Conservation (phyloP, 2,888 invertebrate species). For the Brachypalpus laphriformis region DNA sequence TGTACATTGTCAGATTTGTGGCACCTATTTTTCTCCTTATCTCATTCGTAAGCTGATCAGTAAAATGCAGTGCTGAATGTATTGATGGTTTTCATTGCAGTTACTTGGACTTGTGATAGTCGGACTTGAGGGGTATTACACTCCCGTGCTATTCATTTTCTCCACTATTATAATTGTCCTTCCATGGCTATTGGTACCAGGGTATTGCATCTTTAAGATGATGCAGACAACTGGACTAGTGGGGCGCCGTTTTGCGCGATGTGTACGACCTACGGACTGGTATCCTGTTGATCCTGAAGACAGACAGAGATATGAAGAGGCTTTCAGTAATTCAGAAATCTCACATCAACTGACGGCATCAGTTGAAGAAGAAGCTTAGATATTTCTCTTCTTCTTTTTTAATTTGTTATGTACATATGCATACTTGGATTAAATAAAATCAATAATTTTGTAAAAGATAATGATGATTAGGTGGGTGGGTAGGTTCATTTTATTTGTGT, state of each 20-base stretch:
- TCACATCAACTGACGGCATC: conserved; percentile 78
- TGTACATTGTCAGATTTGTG: conserved; percentile 79
- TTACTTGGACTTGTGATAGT: not conserved
- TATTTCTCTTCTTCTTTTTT: too few species aligned
- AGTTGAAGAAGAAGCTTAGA: not conserved
- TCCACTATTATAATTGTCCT: conserved; percentile 72
- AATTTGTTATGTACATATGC: too few species aligned
- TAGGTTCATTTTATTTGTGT: too few species aligned
- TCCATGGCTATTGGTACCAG: conserved; percentile 78
- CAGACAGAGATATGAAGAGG: conserved; percentile 79
- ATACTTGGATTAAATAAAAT: too few species aligned
- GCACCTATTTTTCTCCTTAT: conserved; percentile 77
- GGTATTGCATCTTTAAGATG: conserved; percentile 77
- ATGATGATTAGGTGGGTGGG: too few species aligned
- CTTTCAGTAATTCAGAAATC: conserved; percentile 78
- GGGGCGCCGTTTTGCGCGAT: conserved; percentile 76
- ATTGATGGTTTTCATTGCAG: not conserved
- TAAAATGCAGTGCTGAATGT: too few species aligned
- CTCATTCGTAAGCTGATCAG: conserved; percentile 33
- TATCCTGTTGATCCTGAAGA: conserved; percentile 79
- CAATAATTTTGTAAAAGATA: too few species aligned
- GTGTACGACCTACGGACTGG: conserved; percentile 80
- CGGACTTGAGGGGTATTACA: not conserved
- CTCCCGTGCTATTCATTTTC: not conserved
- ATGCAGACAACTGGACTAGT: conserved; percentile 77